Conservation (phyloP, 2,797 vertebrate species). For the Falco columbarius region DNA sequence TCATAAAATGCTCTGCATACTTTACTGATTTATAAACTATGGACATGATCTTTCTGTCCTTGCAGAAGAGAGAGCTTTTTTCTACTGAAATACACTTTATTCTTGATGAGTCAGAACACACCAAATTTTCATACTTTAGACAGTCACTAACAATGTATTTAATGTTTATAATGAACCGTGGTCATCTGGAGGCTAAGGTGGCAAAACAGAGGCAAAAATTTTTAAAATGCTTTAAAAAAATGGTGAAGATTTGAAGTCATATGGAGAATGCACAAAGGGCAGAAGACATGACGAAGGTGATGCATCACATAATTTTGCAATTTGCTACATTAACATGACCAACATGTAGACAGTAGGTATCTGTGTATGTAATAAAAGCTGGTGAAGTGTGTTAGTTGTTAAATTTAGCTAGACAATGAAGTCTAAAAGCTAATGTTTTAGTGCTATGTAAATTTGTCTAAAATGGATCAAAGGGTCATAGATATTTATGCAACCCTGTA, state of each 20-base stretch:
- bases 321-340: background rate
- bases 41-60: background rate
- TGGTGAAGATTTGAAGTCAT: background rate
- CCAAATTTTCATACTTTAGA: background rate
- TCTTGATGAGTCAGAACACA: background rate
- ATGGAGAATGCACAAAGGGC: background rate
- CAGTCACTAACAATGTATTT: background rate
- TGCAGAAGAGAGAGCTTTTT: background rate
- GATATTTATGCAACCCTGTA: background rate
- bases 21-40: background rate
- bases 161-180: background rate
- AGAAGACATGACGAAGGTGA: background rate
- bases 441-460: background rate
- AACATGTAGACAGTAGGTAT: background rate
- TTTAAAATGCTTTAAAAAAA: background rate
- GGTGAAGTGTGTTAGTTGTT: background rate
- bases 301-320: background rate
- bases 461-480: background rate
- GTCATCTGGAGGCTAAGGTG: background rate
- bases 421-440: background rate
- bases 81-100: background rate
- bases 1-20: background rate
- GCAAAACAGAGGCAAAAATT: background rate
- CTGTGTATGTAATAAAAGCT: background rate
- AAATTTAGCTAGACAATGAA: background rate